phyloP scores from a whole-genome alignment of 2,797 vertebrate species.

The Stomatorhinus walkeri region DNA sequence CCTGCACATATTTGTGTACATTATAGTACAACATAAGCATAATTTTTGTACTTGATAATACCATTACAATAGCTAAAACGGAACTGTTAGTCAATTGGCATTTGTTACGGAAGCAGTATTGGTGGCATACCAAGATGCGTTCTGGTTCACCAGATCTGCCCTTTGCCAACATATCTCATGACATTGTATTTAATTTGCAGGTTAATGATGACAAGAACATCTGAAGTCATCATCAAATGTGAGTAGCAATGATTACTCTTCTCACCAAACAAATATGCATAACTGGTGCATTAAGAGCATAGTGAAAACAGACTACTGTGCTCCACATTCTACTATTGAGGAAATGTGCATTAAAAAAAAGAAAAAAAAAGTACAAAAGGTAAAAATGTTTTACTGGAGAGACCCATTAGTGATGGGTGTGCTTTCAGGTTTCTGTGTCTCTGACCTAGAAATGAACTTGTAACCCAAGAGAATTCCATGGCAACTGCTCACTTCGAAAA shows the following conservation, averaged over 20 bases:
- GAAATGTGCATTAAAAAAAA: neutral
- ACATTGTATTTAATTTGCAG: neutral
- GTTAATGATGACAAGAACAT: conserved; percentile 10
- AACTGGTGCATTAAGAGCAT: neutral
- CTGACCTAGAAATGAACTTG: conserved; percentile 20
- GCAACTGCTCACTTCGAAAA: conserved; percentile 1
- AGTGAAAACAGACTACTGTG: neutral
- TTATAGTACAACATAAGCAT: neutral
- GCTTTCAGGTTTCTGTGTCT: neutral
- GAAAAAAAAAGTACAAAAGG: neutral
- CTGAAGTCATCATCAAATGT: neutral
- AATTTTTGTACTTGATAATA: neutral
- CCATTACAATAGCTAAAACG: neutral
- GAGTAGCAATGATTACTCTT: neutral
- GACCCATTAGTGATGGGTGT: neutral
- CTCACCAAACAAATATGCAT: neutral
- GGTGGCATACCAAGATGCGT: neutral
- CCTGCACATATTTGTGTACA: neutral
- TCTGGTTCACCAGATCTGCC: neutral
- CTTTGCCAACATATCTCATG: neutral
- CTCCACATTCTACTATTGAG: neutral
- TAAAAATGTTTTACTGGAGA: neutral
- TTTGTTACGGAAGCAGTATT: neutral
- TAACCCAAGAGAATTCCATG: conserved; percentile 17
- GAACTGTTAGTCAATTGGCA: neutral